A percentile compares a stretch with the other conserved stretches of the same genome.
These are phyloP conservation scores for Carassius gibelio DNA, from an alignment of 2,113 vertebrate genomes.

Conservation along the genomic window DNA sequence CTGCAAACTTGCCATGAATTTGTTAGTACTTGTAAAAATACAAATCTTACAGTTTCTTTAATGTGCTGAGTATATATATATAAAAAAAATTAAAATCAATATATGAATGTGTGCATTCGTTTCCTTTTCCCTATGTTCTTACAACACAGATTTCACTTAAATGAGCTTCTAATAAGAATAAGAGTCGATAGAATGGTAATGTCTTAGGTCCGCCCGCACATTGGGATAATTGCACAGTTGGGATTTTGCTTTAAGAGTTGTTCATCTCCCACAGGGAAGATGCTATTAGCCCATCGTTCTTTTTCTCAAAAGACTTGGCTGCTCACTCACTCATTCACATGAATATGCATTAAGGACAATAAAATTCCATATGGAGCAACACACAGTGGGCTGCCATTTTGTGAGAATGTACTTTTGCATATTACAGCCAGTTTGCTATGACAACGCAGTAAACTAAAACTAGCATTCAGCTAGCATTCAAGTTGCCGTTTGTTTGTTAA, in stretches of 20 bases:
- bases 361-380: slow-evolving; percentile 40
- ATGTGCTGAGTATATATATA: no score
- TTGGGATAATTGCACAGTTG: slow-evolving; percentile 57
- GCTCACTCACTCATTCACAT: slow-evolving; percentile 40
- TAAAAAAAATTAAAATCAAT: slow-evolving; percentile 56
- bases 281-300: slow-evolving; percentile 53
- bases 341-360: slow-evolving; percentile 49
- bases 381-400: slow-evolving; percentile 35
- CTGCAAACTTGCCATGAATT: slow-evolving; percentile 18
- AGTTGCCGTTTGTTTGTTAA: neutral
- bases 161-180: slow-evolving; percentile 47
- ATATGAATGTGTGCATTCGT: slow-evolving; percentile 56
- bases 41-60: slow-evolving; percentile 49
- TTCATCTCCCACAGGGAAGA: slow-evolving; percentile 53
- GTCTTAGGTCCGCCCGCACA: slow-evolving; percentile 37
- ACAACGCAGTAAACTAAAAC: neutral
- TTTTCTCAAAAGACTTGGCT: slow-evolving; percentile 30
- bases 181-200: slow-evolving; percentile 38
- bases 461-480: neutral
- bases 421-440: slow-evolving; percentile 28
- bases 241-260: slow-evolving; percentile 51
- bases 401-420: slow-evolving; percentile 34
- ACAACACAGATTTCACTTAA: slow-evolving; percentile 31
- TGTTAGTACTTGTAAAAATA: slow-evolving; percentile 7
- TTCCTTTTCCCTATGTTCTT: slow-evolving; percentile 3